Evolutionary conservation across 2,888 invertebrate species (phyloP), one percentile per base, ranked within the genome.

Genomic region (Labia minor): DNA sequence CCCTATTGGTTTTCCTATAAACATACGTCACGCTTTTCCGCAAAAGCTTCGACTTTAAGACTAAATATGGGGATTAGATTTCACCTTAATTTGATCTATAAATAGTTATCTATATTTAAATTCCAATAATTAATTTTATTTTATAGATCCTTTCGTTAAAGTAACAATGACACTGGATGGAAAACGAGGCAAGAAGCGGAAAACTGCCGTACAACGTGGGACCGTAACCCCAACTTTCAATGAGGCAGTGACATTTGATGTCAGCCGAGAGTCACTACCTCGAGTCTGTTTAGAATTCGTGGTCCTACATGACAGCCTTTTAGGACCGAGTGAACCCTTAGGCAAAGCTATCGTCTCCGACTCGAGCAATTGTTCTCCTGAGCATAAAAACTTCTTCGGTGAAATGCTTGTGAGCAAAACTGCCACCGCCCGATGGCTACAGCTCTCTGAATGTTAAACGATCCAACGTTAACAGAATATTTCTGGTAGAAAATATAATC

Each of bases 291-390:
- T 86, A 11, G 85, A 86, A 73, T 81, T 87, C 71, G 78, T 79
- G 2, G 82, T 86, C 1, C 78, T 83, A 63, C 85, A 85, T 72
- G 85, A 85, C 72, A 85, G 83, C 70, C 76, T 85, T 18, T 75
- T 85, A 68, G 84, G 84, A 71, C 79, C 80, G 14, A 84, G 82
- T 71, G 85, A 86, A 73, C 75, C 82, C 49, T 76, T 83, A 11
- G 83, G 82, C 0, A 75, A 80, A 33, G 81, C 83, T 65, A 73
- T 82, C 11, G 79, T 87, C 65, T 82, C 83, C 11, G 78, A 78
- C 68, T 76, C 78, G 0, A 68, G 77, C 1, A 78, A 78, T 11
- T 77, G 79, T 68, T 75, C 77, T 37, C 73, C 74, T 4, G 78
- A 80, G 67, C 81, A 84, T 69, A 79, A 78, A 70, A 78, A 81